Evolutionary conservation across 2,113 vertebrate species (phyloP).

Genomic region (Chloebia gouldiae): DNA sequence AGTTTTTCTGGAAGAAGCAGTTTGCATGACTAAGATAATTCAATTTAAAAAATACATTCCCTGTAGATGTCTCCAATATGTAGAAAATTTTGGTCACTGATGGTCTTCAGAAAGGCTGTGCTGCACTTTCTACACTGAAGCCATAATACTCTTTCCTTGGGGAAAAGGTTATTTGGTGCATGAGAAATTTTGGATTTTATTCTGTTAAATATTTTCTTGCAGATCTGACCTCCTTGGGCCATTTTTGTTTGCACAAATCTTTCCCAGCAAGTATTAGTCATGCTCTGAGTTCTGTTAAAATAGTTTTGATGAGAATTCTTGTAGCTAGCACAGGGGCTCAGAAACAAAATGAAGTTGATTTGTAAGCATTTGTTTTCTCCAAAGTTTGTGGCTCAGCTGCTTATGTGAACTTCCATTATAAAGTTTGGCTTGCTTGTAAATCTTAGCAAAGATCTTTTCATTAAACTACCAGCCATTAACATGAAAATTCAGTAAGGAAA

Average conservation of each 20-base stretch:
- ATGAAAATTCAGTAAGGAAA: background rate
- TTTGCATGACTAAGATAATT: conserved; percentile 26
- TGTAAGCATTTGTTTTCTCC: background rate
- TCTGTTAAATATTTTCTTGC: background rate
- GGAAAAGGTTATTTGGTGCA: background rate
- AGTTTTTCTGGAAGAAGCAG: conserved; percentile 55
- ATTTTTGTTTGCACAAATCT: background rate
- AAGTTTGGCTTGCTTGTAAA: background rate
- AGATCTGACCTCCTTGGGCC: background rate
- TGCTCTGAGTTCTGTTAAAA: background rate
- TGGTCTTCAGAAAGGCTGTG: background rate
- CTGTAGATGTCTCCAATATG: conserved; percentile 27
- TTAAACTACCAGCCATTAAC: background rate
- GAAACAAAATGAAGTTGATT: background rate
- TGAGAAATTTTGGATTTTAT: background rate
- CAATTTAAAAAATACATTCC: background rate
- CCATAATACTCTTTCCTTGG: background rate
- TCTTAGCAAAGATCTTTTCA: background rate
- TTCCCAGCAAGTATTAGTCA: conserved; percentile 11
- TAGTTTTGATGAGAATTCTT: background rate
- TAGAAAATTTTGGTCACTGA: background rate
- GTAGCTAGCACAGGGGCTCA: background rate
- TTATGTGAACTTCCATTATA: background rate
- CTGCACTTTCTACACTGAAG: background rate
- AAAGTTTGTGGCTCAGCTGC: background rate